Evolutionary conservation across 1,140 invertebrate species (phyloP), one percentile per base, ranked within the genome.

Genomic region (Riptortus pedestris): DNA sequence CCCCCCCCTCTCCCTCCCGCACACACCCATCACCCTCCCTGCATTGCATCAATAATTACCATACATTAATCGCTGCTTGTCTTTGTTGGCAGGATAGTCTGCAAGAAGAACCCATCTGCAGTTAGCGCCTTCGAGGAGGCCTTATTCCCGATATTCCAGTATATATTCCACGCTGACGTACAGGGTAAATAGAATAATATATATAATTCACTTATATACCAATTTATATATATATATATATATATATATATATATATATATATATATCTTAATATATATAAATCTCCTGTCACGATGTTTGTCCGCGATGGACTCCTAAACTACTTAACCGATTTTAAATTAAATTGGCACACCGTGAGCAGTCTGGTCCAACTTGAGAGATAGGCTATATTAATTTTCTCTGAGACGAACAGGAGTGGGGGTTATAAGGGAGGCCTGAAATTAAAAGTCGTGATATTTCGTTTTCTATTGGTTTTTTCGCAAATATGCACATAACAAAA

Each of bases 71-170:
- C n/a, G n/a, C n/a, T n/a, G n/a, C n/a, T n/a, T n/a, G n/a, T n/a
- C n/a, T 68, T 67, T 70, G 71, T 72, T 75, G 73, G 33, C 70
- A 85, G 87, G 70, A 87, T 95, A 71, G 88, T 92, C 20, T 96
- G 93, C 70, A 87, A 86, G 75, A 79, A 81, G 7, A 89, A 90
- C 72, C 81, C 85, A 0, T 76, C 76, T 47, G 87, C 90, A 31
- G 88, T 97, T 2, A 75, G 80, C n/a, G 86, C 85, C 0, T 98
- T 98, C 78, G 94, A 98, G 78, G 84, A 86, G 71, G 85, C 85
- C 0, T 75, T 98, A 1, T 97, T 97, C 71, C 91, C 91, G 9
- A 89, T 93, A 62, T 96, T 98, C 74, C 89, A 96, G 78, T 83
- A 83, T 61, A 94, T 98, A 71, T 77, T 98, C 0, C 86, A 91